Evolutionary conservation across 2,888 invertebrate species (phyloP), one percentile per base, ranked within the genome.

Genomic region (Hypercompe scribonia): DNA sequence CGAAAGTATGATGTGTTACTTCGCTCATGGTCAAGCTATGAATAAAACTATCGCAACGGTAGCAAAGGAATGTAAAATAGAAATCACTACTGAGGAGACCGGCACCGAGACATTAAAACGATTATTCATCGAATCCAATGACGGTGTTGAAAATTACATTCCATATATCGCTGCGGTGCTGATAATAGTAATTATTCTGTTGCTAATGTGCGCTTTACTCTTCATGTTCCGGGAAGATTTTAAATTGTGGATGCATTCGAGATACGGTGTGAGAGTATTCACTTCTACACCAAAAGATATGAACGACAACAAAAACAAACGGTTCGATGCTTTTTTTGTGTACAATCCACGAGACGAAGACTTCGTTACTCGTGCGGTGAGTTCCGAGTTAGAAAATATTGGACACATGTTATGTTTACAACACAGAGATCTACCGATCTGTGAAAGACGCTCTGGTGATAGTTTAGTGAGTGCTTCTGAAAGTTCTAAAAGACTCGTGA

Each of bases 261-360:
- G 96, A 84, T 98, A 97, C 90, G 98, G 98, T 61, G 96, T 98
- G 69, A 96, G 98, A 85, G 95, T 98, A 83, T 97, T 97, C 90
- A 97, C 97, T 90, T 96, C 96, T 76, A 94, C 94, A 76, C 92
- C 96, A 65, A 94, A 95, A 84, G 95, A 96, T 78, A 94, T 96
- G 90, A 96, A 96, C 85, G 96, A 96, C 85, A 95, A 94, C 86
- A 96, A 96, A 92, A 97, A 97, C 89, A 97, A 97, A 86, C 96
- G 98, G 18, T 98, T 98, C 93, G 98, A 99, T 91, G 98, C 98
- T 75, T 99, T 98, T 94, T 97, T 99, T 90, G 97, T 98, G 78
- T 99, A 98, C 95, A 97, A 98, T 91, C 97, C 97, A 83, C 96
- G 97, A 84, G 98, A 98, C 96, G 98, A 96, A 92, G 97, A 95